Percentiles rank a stretch among this genome's conserved stretches.
Evolutionary conservation across 2,888 invertebrate species (phyloP).

Genomic region (Thera britannica): DNA sequence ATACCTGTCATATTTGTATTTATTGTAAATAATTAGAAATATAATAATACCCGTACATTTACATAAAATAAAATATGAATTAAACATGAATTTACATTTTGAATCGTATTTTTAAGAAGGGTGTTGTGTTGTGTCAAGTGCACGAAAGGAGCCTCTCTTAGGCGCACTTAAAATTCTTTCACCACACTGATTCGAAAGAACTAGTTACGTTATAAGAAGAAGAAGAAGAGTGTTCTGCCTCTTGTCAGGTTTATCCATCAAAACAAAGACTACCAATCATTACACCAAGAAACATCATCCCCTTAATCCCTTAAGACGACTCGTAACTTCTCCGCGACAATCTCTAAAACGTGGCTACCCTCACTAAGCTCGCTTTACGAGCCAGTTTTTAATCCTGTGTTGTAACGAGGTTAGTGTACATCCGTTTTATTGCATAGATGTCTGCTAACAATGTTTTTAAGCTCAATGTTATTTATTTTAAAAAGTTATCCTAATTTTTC

Average conservation of each 20-base stretch:
- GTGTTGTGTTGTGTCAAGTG: no score
- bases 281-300: conserved; percentile 22
- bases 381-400: conserved; percentile 67
- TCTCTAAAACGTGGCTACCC: conserved; percentile 22
- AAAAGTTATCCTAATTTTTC: no score
- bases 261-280: conserved; percentile 18
- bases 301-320: conserved; percentile 32
- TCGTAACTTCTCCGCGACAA: conserved; percentile 19
- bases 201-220: no score
- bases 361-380: conserved; percentile 57
- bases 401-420: conserved; percentile 57
- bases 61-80: no score
- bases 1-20: background rate
- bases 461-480: no score
- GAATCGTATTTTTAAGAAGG: no score
- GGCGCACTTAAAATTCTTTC: no score
- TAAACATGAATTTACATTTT: no score
- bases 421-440: conserved; percentile 48
- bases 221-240: background rate
- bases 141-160: no score
- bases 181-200: no score
- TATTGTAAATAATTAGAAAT: background rate
- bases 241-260: conserved; percentile 2
- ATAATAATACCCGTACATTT: no score
- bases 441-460: conserved; percentile 29